Evolutionary conservation across 2,797 vertebrate species (phyloP), one percentile per base, ranked within the genome.

Genomic region (Typhlichthys subterraneus): DNA sequence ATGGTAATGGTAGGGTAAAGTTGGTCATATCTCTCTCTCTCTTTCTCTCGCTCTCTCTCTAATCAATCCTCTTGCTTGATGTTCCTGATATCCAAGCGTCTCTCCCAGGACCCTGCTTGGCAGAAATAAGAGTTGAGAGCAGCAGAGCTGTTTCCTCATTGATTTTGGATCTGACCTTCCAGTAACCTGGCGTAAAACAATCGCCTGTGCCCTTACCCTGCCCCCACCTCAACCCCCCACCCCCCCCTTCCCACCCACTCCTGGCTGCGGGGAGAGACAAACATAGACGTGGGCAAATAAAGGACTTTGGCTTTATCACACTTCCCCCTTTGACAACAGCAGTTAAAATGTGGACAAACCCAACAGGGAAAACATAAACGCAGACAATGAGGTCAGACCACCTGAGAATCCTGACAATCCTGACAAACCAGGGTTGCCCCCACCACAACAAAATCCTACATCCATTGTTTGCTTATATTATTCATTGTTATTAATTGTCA

Each of bases 81-180:
- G 71, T 75, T 85, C 75, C 77, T 81, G 85, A 86, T 88, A 89
- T 82, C 77, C 63, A 75, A 15, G 75, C 80, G 77, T 69, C 72
- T 83, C 87, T 86, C 84, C 31, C 62, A 83, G 82, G 84, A 86
- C 81, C 75, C 70, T 71, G 79, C 82, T 78, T 51, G 83, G 85
- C 86, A 89, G 79, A 87, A 90, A 90, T 86, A 86, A 29, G 84
- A 85, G 77, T 77, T 79, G 61, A 77, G 83, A 77, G 84, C 88
- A 83, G 87, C 85, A 75, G 84, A 80, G 78, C 82, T 45, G 85
- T 87, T 91, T 92, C 90, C 87, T 90, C 85, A 93, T 92, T 90
- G 92, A 93, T 93, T 91, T 88, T 84, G 75, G 82, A 89, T 90
- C 79, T 91, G 90, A 92, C 91, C 93, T 94, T 93, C 91, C 89